These are phyloP conservation scores for Actinernus sp. DNA, from an alignment of 92 coral and sea anemone genomes.

Conservation along the genomic window DNA sequence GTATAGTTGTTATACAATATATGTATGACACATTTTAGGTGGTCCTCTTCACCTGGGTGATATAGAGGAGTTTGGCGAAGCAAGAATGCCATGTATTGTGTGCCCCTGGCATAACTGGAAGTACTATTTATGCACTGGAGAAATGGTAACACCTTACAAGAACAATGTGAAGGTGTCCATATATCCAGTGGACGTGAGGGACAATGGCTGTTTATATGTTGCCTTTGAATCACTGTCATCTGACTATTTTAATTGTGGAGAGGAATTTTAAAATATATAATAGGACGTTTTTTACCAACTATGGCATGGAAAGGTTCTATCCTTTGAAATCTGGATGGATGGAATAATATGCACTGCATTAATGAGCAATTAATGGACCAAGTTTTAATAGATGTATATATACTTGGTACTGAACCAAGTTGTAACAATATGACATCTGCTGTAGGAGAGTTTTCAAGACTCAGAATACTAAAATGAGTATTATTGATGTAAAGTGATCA, in stretches of 20 bases:
- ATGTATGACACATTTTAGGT: slow-evolving; percentile 38
- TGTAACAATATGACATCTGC: no score
- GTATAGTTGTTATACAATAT: neutral
- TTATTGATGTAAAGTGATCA: no score
- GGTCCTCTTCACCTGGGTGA: slow-evolving; percentile 94
- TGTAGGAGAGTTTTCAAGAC: no score
- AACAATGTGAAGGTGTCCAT: slow-evolving; percentile 35
- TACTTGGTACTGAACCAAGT: no score
- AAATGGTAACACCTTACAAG: slow-evolving; percentile 47
- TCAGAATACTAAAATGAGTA: no score
- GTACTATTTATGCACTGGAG: slow-evolving; percentile 66
- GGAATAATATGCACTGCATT: no score
- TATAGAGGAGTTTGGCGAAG: slow-evolving; percentile 84
- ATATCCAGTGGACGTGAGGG: slow-evolving; percentile 70
- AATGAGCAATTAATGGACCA: no score
- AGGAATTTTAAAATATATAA: slow-evolving; percentile 48
- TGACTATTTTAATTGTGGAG: slow-evolving; percentile 70
- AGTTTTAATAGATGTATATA: no score
- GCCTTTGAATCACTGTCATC: slow-evolving; percentile 71
- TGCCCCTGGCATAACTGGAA: slow-evolving; percentile 96
- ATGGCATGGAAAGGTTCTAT: no score
- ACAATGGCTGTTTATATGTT: slow-evolving; percentile 61
- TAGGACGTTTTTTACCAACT: no score
- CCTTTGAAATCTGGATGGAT: no score
- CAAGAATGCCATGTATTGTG: slow-evolving; percentile 72